A percentile compares a stretch with the other conserved stretches of the same genome.
These are phyloP conservation scores for Diadophis punctatus DNA, from an alignment of 2,113 vertebrate species.

Conservation along the genomic window DNA sequence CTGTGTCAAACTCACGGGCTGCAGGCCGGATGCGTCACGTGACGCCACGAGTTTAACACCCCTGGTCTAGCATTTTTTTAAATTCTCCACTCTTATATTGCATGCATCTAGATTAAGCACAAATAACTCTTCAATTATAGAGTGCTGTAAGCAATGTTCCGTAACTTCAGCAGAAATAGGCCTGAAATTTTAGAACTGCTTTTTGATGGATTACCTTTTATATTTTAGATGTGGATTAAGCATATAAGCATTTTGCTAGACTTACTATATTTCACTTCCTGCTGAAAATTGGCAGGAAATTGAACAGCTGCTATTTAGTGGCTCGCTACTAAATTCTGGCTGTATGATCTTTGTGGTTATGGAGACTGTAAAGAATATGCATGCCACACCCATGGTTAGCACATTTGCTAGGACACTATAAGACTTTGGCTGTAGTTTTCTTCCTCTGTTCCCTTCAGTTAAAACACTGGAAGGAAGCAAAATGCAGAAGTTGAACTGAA, in stretches of 20 bases:
- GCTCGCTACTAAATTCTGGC: neutral
- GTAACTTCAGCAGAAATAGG: neutral
- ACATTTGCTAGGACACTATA: neutral
- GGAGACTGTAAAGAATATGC: neutral
- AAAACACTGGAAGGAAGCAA: neutral
- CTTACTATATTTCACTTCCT: neutral
- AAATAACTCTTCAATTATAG: neutral
- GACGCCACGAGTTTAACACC: too few relatives aligned
- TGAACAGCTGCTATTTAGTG: neutral
- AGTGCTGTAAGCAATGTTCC: neutral
- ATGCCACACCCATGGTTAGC: neutral
- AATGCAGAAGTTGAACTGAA: neutral
- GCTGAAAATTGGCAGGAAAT: neutral
- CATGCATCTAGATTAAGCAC: neutral
- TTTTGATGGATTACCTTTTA: neutral
- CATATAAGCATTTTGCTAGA: neutral
- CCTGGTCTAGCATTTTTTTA: neutral
- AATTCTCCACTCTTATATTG: neutral
- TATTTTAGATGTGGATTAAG: neutral
- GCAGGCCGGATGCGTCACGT: too few relatives aligned
- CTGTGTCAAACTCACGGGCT: too few relatives aligned
- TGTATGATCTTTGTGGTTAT: neutral
- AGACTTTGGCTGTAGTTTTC: neutral
- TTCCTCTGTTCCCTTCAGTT: neutral
- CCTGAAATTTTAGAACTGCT: neutral